Evolutionary conservation across 2,113 vertebrate species (phyloP), one percentile per base, ranked within the genome.

Genomic region (Plectropomus leopardus): DNA sequence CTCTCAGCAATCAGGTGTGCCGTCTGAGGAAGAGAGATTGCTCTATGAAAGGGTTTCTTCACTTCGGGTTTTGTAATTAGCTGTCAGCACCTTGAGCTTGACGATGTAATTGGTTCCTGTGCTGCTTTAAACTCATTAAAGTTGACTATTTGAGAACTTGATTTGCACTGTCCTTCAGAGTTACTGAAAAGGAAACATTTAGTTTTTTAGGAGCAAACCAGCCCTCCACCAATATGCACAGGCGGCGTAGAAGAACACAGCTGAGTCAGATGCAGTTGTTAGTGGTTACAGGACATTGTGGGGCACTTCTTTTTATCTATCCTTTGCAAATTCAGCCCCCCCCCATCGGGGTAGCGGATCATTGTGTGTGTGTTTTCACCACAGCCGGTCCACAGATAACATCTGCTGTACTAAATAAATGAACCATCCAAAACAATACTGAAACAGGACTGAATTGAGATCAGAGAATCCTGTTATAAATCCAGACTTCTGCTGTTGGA

Each of bases 11-110:
- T 74, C 44, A 23, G 40, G 14, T 64, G 58, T 30, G 72, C 60
- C 45, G 72, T 73, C 48, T 0, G 53, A 66, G 42, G 57, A 76
- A 32, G 40, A 68, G 28, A 17, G 28, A 83, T 69, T 36, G 24
- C 53, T 59, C 57, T 26, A 19, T 50, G 64, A 24, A 10, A 67
- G 59, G 53, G 72, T 87, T 84, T 70, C 65, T 73, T 77, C 81
- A 32, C 70, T 79, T 36, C 19, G 4, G 47, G 63, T 71, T 86
- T 82, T 65, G 59, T 88, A 90, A 90, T 92, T 86, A 90, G 84
- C 78, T 79, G 76, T 81, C 86, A 79, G 55, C 70, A 82, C 82
- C 59, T 77, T 34, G 44, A 74, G 81, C 68, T 72, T 67, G 71
- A 83, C 67, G 16, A 34, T 61, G 51, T 90, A 89, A 90, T 86